phyloP scores from a whole-genome alignment of 1,140 invertebrate genomes.

The Venustaconcha ellipsiformis region DNA sequence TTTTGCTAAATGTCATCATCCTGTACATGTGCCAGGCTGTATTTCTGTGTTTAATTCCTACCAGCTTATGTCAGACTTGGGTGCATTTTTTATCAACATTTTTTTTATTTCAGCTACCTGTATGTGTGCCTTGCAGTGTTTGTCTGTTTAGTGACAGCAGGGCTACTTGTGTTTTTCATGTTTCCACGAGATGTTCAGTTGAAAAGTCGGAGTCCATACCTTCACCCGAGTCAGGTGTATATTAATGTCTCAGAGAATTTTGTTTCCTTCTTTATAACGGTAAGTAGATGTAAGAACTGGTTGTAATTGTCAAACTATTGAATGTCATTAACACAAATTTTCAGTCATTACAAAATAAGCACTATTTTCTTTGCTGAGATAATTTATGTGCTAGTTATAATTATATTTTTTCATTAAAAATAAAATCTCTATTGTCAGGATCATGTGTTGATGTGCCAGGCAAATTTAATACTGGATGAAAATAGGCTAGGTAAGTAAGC shows the following conservation, averaged over 20 bases:
- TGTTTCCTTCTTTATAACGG: constrained; percentile 50
- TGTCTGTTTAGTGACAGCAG: constrained; percentile 43
- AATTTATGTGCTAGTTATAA: too few relatives aligned
- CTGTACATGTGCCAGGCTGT: background rate
- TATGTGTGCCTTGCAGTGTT: constrained; percentile 55
- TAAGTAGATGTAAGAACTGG: constrained; percentile 27
- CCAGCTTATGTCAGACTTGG: background rate
- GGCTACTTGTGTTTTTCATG: constrained; percentile 60
- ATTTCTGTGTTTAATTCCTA: too few relatives aligned
- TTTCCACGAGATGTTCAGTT: constrained; percentile 55
- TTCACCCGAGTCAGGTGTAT: constrained; percentile 45
- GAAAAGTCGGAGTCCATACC: constrained; percentile 41
- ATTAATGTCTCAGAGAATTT: constrained; percentile 44
- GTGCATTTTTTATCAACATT: background rate
- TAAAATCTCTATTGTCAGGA: too few relatives aligned
- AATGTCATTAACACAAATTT: too few relatives aligned
- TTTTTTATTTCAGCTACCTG: constrained; percentile 40
- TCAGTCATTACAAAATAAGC: too few relatives aligned
- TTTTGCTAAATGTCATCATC: background rate
- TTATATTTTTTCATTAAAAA: too few relatives aligned
- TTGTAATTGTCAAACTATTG: too few relatives aligned
- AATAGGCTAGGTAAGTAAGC: too few relatives aligned
- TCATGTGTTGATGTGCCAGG: too few relatives aligned
- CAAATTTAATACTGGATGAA: too few relatives aligned
- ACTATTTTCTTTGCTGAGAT: too few relatives aligned